phyloP scores from a whole-genome alignment of 2,113 vertebrate genomes.

The Indicator indicator region DNA sequence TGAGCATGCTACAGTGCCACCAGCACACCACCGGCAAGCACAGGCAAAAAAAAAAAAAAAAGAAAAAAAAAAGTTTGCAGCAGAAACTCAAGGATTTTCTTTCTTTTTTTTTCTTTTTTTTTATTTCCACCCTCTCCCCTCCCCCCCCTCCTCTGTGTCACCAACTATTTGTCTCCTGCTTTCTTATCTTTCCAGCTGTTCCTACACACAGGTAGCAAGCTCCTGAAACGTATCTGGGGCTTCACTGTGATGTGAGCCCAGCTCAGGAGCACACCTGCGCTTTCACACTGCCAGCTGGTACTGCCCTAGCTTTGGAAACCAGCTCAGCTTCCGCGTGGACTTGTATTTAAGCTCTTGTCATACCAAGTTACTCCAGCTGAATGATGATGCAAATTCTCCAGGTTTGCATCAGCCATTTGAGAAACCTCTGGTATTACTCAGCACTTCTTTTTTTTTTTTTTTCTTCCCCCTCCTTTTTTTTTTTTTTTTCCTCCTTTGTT shows the following conservation, averaged over 20 bases:
- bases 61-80: conserved; percentile 37
- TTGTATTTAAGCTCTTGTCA: conserved; percentile 81
- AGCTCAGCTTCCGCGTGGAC: conserved; percentile 78
- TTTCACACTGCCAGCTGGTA: conserved; percentile 13
- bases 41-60: not conserved
- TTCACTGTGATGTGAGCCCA: not conserved
- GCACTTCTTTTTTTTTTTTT: conserved; percentile 44
- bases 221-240: not conserved
- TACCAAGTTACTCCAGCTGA: conserved; percentile 77
- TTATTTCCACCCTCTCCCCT: too few relatives aligned
- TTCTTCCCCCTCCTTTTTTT: too few relatives aligned
- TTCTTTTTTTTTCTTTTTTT: too few relatives aligned
- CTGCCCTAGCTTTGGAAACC: conserved; percentile 73
- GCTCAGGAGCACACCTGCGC: conserved; percentile 72
- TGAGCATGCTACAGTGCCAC: conserved; percentile 77
- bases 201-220: conserved; percentile 42
- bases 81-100: not conserved
- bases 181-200: conserved; percentile 24
- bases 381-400: conserved; percentile 87
- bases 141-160: not conserved
- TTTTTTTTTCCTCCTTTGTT: not conserved
- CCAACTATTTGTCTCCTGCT: not conserved
- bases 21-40: not conserved
- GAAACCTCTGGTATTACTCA: conserved; percentile 80
- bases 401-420: conserved; percentile 86